A percentile compares a stretch with the other conserved stretches of the same genome.
phyloP scores from a whole-genome alignment of 2,888 invertebrate genomes.

The Tanypteryx hageni region DNA sequence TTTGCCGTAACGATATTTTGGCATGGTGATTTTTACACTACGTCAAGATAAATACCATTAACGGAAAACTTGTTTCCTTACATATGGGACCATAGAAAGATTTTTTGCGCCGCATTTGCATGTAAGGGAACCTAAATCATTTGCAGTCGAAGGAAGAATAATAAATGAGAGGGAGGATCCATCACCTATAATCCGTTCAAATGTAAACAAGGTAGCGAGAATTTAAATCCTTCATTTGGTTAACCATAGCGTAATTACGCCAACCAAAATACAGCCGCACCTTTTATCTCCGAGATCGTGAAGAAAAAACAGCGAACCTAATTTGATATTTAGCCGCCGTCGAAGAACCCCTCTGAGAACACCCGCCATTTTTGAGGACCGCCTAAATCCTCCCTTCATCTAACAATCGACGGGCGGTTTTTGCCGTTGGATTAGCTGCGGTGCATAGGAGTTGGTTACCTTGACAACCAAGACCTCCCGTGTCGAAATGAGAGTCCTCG shows the following conservation, averaged over 20 bases:
- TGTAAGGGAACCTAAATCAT: not conserved
- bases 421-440: no score
- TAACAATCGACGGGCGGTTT: no score
- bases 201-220: constrained; percentile 13
- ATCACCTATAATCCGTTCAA: not conserved
- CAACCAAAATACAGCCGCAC: not conserved
- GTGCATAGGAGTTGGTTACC: not conserved
- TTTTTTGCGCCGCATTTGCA: no score
- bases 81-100: no score
- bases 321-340: constrained; percentile 12
- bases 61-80: not conserved
- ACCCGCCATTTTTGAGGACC: no score
- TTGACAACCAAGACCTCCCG: not conserved
- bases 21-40: not conserved
- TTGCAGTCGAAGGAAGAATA: not conserved
- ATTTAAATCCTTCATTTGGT: constrained; percentile 41
- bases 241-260: constrained; percentile 32
- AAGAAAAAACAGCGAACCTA: constrained; percentile 33
- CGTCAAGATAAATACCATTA: not conserved
- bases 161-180: not conserved
- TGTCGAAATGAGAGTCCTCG: not conserved
- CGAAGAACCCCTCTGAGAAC: not conserved
- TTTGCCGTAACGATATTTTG: not conserved
- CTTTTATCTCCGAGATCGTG: constrained; percentile 17
- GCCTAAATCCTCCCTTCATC: not conserved